Evolutionary conservation across 1,140 invertebrate genomes (phyloP).

Genomic region (Chironomus tepperi): DNA sequence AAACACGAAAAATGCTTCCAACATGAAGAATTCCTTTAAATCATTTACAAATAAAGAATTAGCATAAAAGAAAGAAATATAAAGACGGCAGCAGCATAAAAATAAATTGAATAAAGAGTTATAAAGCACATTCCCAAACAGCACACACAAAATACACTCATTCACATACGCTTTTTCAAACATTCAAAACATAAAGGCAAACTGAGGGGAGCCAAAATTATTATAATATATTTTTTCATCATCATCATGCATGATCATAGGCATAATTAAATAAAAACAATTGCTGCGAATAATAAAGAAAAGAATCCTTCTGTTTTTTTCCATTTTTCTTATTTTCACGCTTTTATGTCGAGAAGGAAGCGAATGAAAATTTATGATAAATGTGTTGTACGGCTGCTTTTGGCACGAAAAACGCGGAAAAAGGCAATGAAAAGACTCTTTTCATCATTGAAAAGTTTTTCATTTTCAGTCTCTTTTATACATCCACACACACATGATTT

Average conservation of each 20-base stretch:
- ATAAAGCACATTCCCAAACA: too few relatives aligned
- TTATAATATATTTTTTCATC: slow-evolving; percentile 1
- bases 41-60: too few relatives aligned
- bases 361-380: not conserved
- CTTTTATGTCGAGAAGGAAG: not conserved
- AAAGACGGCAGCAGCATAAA: too few relatives aligned
- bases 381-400: slow-evolving; percentile 6
- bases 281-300: not conserved
- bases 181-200: too few relatives aligned
- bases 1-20: too few relatives aligned
- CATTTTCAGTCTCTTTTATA: not conserved
- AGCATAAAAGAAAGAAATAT: too few relatives aligned
- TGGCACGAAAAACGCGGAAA: slow-evolving; percentile 8
- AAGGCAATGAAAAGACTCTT: not conserved
- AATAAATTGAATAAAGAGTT: too few relatives aligned
- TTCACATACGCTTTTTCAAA: not conserved
- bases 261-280: slow-evolving; percentile 9
- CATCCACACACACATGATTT: not conserved
- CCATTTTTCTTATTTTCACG: not conserved
- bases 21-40: too few relatives aligned
- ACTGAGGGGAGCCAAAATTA: not conserved
- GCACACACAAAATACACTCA: not conserved
- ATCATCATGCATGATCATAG: not conserved
- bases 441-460: slow-evolving; percentile 8
- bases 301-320: not conserved